Base-by-base conservation (phyloP, 2,888 invertebrate genomes). In the Lagria hirta region DNA sequence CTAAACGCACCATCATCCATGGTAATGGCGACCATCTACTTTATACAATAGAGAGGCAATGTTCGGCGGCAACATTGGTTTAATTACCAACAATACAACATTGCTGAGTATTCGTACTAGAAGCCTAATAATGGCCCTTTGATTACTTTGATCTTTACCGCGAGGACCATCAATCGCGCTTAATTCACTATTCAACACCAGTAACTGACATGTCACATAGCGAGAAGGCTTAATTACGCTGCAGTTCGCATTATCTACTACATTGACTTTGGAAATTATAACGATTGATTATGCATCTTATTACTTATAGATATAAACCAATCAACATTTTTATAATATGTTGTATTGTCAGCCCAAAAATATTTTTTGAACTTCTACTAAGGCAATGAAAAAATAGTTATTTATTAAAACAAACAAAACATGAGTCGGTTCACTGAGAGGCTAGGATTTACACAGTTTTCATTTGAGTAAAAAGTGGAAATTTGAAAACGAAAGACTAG, bases 71-170 rank as follows among this genome's bases (percentile, higher is more conserved):
- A 35, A 30, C 36, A 46, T 41, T 46, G 46, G 29, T 41, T 57
- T 58, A 58, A 59, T 59, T 60, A 55, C 43, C 49, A 22, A 41
- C 45, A 40, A 38, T 44, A 37, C 36, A 43, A 32, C 18, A 43
- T 14, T 43, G 36, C 43, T 30, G 36, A 36, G 37, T 37, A 37
- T 42, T 34, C 37, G 37, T 30, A 37, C 43, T 32, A 55, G 54
- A 37, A 51, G 50, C 44, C 43, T 51, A 51, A 64, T 64, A 65
- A 66, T 65, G 60, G 60, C 47, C 50, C n/a, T 51, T 55, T 68
- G 66, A 68, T 68, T 66, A 60, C 64, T 66, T 65, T 66, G 64
- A 67, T 66, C 62, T 59, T 52, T 36, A 49, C 62, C 61, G 62
- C 60, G 44, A 53, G 55, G 51, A 49, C 60, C 57, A 63, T 65